A percentile compares a stretch with the other conserved stretches of the same genome.
phyloP scores from a whole-genome alignment of 1,140 invertebrate species.

The Drosophila paulistorum region DNA sequence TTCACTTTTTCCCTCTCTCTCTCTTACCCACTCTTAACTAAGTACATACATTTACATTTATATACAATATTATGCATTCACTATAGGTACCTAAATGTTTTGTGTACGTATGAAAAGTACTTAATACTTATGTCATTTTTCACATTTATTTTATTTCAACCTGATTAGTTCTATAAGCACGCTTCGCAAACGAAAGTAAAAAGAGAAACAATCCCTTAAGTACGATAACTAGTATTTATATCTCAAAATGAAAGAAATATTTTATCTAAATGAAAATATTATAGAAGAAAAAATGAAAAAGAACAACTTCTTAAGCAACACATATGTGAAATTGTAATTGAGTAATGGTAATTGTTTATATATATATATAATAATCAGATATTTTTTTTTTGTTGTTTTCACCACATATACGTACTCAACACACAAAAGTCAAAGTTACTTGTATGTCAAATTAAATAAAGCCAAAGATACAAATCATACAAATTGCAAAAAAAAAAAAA shows the following conservation, averaged over 20 bases:
- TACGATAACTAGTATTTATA: neutral
- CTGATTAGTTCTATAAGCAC: conserved; percentile 7
- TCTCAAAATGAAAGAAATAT: neutral
- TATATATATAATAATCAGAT: neutral
- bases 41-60: conserved; percentile 12
- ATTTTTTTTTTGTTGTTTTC: conserved; percentile 20
- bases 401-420: conserved; percentile 15
- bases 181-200: neutral
- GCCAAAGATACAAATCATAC: conserved; percentile 50
- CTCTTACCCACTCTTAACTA: conserved; percentile 1
- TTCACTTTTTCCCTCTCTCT: conserved; percentile 19
- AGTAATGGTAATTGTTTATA: conserved; percentile 10
- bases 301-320: neutral
- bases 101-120: neutral
- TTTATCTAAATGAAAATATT: neutral
- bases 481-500: neutral
- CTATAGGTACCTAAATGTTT: conserved; percentile 10
- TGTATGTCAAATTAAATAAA: conserved; percentile 56
- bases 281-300: too few relatives aligned
- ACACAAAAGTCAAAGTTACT: conserved; percentile 27
- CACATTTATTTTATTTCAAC: conserved; percentile 2
- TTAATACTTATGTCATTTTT: too few relatives aligned
- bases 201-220: neutral
- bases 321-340: conserved; percentile 1
- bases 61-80: conserved; percentile 13